Conservation (phyloP, 2,113 vertebrate genomes). For the Excalfactoria chinensis region DNA sequence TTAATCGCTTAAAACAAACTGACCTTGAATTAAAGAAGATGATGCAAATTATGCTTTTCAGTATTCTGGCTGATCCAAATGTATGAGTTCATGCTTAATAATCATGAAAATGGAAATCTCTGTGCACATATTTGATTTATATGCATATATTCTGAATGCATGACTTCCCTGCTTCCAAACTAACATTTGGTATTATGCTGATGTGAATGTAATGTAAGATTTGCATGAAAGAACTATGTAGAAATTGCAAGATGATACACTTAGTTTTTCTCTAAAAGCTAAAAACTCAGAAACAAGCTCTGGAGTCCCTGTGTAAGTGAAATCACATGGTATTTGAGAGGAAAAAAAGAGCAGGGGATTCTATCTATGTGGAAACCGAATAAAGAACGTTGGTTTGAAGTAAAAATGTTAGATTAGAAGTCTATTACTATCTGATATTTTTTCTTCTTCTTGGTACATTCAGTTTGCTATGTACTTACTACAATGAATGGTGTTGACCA, state of each 20-base stretch:
- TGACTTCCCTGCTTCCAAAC: conserved; percentile 25
- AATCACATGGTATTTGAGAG: background rate
- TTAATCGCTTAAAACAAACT: background rate
- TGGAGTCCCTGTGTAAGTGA: background rate
- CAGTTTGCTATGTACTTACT: background rate
- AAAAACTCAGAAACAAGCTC: background rate
- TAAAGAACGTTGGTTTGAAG: background rate
- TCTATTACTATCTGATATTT: background rate
- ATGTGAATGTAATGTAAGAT: background rate
- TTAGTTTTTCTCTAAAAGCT: background rate
- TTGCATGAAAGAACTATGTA: background rate
- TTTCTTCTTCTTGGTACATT: background rate
- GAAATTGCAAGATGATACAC: background rate
- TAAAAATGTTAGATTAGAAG: background rate
- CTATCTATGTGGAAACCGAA: background rate
- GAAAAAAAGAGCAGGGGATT: background rate
- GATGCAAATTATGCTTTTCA: conserved; percentile 41
- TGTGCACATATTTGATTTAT: conserved; percentile 35
- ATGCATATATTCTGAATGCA: conserved; percentile 41
- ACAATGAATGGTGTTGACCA: background rate
- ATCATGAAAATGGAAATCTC: conserved; percentile 48
- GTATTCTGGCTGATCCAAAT: conserved; percentile 41
- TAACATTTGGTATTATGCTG: background rate
- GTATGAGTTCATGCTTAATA: conserved; percentile 42
- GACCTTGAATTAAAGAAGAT: conserved; percentile 37